phyloP scores from a whole-genome alignment of 2,113 vertebrate species.

The Oncorhynchus nerka region DNA sequence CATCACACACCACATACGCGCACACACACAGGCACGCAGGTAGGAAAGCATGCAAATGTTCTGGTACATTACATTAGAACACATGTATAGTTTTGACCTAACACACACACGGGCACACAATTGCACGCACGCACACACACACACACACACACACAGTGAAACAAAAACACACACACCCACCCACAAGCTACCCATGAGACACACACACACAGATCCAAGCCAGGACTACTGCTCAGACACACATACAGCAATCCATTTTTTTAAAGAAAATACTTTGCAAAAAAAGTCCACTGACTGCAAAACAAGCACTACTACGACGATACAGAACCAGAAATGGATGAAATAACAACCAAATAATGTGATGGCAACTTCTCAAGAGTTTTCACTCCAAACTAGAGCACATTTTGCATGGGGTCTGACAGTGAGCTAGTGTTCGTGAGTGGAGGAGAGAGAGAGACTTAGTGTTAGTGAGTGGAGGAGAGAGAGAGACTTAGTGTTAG shows the following conservation, averaged over 20 bases:
- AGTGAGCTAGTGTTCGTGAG: no score
- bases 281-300: constrained; percentile 19
- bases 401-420: not conserved
- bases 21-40: no score
- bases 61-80: no score
- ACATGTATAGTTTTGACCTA: no score
- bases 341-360: not conserved
- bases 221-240: constrained; percentile 36
- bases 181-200: not conserved
- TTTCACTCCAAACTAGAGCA: no score
- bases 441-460: no score
- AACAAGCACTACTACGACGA: constrained; percentile 25
- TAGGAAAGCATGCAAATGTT: no score
- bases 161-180: constrained; percentile 38
- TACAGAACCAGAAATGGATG: constrained; percentile 39
- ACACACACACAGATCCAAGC: constrained; percentile 24
- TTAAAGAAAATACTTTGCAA: not conserved
- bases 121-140: constrained; percentile 4
- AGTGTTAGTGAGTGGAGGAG: no score
- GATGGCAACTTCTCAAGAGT: not conserved
- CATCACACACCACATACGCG: no score
- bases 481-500: no score
- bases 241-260: constrained; percentile 19
- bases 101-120: not conserved
- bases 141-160: constrained; percentile 12